Evolutionary conservation across 30 jellyfish, hydroid and myxozoan species (phyloP).

Genomic region (Rhopilema esculentum): DNA sequence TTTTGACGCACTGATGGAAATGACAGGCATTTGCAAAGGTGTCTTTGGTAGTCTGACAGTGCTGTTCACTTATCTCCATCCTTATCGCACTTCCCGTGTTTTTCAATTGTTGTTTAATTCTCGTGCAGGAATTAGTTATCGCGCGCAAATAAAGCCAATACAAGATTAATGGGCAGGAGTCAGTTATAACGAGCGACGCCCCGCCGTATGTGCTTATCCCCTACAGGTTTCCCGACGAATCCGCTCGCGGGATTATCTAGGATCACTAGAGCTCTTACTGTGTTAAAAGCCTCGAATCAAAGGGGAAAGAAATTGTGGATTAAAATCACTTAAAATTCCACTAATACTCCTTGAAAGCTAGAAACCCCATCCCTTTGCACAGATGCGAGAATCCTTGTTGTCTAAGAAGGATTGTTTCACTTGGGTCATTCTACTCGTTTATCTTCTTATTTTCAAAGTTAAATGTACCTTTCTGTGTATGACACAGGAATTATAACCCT

Average conservation of each 20-base stretch:
- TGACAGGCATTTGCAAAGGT: too few relatives aligned
- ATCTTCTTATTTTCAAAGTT: background rate
- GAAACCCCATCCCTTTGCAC: conserved; percentile 1
- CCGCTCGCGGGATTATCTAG: conserved; percentile 33
- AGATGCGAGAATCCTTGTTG: background rate
- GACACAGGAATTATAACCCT: too few relatives aligned
- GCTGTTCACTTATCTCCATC: background rate
- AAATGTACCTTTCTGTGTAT: too few relatives aligned
- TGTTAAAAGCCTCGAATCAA: background rate
- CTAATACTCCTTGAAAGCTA: background rate
- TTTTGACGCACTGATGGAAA: background rate
- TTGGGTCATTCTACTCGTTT: background rate
- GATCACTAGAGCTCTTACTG: background rate
- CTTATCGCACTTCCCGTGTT: background rate
- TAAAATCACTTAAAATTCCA: background rate
- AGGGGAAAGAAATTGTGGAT: conserved; percentile 9
- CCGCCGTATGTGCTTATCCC: conserved; percentile 32
- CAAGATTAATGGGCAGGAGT: conserved; percentile 31
- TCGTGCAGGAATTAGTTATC: background rate
- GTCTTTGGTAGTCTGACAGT: background rate
- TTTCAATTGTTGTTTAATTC: background rate
- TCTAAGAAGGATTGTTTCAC: background rate
- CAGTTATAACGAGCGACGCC: conserved; percentile 29
- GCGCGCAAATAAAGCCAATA: conserved; percentile 29
- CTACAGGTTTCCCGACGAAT: conserved; percentile 38